Evolutionary conservation across 2,797 vertebrate genomes (phyloP).

Genomic region (Cirrhinus molitorella): DNA sequence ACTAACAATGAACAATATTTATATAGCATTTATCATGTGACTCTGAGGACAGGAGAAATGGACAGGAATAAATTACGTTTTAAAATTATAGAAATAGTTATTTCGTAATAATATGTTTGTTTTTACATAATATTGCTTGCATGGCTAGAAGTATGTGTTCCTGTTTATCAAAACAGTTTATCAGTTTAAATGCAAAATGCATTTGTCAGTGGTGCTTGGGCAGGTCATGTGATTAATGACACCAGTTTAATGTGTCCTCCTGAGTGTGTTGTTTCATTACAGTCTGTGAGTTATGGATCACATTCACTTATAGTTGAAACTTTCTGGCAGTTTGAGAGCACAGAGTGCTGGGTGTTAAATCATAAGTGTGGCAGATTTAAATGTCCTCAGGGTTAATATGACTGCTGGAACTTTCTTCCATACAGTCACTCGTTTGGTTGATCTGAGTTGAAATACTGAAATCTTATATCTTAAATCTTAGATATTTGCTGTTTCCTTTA

Average conservation of each 20-base stretch:
- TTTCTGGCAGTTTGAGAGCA: constrained; percentile 12
- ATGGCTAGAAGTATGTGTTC: neutral
- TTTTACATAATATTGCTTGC: neutral
- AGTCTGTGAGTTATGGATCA: constrained; percentile 12
- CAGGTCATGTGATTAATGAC: neutral
- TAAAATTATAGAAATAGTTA: neutral
- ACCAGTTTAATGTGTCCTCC: constrained; percentile 23
- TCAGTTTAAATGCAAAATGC: neutral
- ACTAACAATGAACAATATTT: neutral
- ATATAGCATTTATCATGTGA: neutral
- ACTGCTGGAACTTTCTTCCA: neutral
- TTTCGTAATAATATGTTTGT: neutral
- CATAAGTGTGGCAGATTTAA: constrained; percentile 14
- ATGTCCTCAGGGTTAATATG: constrained; percentile 22
- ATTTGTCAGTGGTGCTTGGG: neutral
- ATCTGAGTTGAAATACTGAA: neutral
- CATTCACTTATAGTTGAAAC: neutral
- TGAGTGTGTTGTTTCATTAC: constrained; percentile 20
- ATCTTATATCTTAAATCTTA: no score
- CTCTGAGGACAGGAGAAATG: neutral
- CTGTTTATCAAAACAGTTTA: neutral
- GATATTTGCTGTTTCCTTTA: neutral
- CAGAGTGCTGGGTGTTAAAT: constrained; percentile 19
- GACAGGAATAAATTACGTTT: neutral
- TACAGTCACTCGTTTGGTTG: neutral